Evolutionary conservation across 2,888 invertebrate genomes (phyloP).

Genomic region (Gerris lacustris): DNA sequence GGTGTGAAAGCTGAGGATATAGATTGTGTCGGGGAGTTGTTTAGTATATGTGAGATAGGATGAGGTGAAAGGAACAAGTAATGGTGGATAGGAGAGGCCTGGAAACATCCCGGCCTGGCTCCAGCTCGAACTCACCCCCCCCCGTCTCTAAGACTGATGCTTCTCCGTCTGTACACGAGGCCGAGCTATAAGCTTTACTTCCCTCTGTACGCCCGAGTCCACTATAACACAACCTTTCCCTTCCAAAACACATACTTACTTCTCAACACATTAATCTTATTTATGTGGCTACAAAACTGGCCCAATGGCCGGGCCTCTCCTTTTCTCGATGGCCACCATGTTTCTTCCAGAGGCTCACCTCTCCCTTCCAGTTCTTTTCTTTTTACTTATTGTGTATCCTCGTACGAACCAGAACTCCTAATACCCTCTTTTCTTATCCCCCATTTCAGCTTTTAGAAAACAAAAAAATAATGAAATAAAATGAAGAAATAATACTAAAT

Average conservation of each 20-base stretch:
- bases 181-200: no score
- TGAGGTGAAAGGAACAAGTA: neutral
- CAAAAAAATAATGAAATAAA: no score
- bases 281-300: constrained; percentile 41
- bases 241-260: neutral
- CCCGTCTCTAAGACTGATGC: constrained; percentile 21
- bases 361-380: no score
- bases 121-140: neutral
- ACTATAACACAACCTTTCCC: constrained; percentile 24
- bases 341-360: no score
- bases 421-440: no score
- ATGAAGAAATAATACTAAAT: no score
- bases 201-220: neutral
- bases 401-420: no score
- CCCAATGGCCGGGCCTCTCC: constrained; percentile 27
- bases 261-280: constrained; percentile 38
- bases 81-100: neutral
- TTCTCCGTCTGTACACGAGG: neutral
- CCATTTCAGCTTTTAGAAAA: no score
- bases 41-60: neutral
- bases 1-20: no score
- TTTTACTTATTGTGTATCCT: no score
- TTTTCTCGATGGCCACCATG: neutral
- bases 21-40: no score
- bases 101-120: neutral